Base-by-base conservation (phyloP, 2,797 vertebrate species). In the Sebastes hopkinsi region DNA sequence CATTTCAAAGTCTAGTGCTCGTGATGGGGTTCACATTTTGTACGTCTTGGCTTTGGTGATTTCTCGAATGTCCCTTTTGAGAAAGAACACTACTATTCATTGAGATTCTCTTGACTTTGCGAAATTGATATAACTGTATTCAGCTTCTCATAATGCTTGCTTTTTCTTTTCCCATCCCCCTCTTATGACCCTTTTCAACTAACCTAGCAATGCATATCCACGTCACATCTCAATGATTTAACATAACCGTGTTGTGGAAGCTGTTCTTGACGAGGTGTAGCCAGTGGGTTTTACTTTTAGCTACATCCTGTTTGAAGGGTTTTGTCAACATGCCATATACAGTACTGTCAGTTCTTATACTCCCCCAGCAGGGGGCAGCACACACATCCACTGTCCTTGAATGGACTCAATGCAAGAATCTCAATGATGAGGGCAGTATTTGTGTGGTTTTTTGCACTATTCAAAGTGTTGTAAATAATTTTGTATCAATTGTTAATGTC, bases 391-490 rank as follows among this genome's bases (percentile, higher is more conserved):
- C 89, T 91, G 88, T 88, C 86, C 91, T 92, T 75, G 42, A 89
- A 88, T 54, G 81, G 73, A 80, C 80, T 77, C 78, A 50, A 87
- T 91, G 89, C 90, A 92, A 91, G 87, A 89, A 88, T 90, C 82
- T 88, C 80, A 78, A 81, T 81, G 70, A 78, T 27, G 76, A 90
- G 87, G 88, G 79, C 87, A 84, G 89, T 75, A 82, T 91, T 89
- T 92, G 87, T 94, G 89, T 91, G 89, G 72, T 92, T 95, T 42
- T 42, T 96, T 96, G 95, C 95, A 96, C 95, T 95, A 96, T 94
- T 94, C 82, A 82, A 87, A 92, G 88, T 95, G 91, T 94, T 95
- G 93, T 95, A 95, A 92, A 95, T 94, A 93, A 87, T 90, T 95
- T 96, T 96, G 85, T 95, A 95, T 90, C 79, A 71, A 72, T 91